Percentiles rank a stretch among this genome's conserved stretches.
These are phyloP conservation scores for Cataglyphis albicans DNA, from an alignment of 2,888 invertebrate genomes.

Conservation along the genomic window DNA sequence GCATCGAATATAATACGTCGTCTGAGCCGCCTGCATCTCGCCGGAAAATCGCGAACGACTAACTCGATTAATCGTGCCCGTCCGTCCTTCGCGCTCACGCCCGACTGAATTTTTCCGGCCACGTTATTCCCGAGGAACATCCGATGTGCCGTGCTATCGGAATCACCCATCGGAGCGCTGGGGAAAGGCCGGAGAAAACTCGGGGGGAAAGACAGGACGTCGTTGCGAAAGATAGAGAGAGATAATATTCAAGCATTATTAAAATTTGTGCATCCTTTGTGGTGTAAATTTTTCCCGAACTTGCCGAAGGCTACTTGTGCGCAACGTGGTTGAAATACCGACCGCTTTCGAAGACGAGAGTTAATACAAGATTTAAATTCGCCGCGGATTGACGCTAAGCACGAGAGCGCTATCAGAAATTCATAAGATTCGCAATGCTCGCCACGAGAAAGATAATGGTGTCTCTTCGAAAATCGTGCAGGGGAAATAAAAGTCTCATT, in stretches of 20 bases:
- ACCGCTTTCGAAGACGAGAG: conserved; percentile 27
- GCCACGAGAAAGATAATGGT: neutral
- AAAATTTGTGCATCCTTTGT: conserved; percentile 47
- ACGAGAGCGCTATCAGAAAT: conserved; percentile 24
- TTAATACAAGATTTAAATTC: conserved; percentile 45
- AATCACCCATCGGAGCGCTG: conserved; percentile 23
- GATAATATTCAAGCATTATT: conserved; percentile 43
- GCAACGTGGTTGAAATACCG: conserved; percentile 31
- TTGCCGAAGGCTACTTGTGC: conserved; percentile 20
- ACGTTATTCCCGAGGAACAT: conserved; percentile 61
- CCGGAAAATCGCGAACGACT: conserved; percentile 68
- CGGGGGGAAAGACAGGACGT: neutral
- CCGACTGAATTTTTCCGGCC: conserved; percentile 64
- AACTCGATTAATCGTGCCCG: conserved; percentile 75
- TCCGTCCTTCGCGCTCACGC: conserved; percentile 47
- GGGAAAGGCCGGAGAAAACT: conserved; percentile 18
- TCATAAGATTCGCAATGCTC: conserved; percentile 16
- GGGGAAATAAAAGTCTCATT: neutral
- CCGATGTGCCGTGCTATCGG: conserved; percentile 48
- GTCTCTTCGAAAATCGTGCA: conserved; percentile 7
- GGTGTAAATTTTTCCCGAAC: conserved; percentile 49
- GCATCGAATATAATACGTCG: conserved; percentile 64
- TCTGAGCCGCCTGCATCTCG: conserved; percentile 31
- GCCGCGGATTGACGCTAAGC: conserved; percentile 26
- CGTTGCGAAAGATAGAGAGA: neutral